Percentiles rank a stretch among this genome's conserved stretches.
These are phyloP conservation scores for Arge pagana DNA, from an alignment of 2,888 invertebrate genomes.

Conservation along the genomic window DNA sequence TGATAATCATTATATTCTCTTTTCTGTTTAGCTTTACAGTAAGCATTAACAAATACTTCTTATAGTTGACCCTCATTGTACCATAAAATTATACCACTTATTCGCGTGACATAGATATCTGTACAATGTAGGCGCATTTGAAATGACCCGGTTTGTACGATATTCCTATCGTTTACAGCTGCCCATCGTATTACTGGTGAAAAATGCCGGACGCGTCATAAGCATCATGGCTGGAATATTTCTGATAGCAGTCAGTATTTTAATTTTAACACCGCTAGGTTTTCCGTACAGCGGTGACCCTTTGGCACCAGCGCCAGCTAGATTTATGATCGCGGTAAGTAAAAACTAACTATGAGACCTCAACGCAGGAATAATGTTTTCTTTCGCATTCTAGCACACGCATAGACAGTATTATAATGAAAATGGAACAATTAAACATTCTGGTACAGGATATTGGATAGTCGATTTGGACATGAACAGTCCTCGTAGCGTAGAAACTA, in stretches of 20 bases:
- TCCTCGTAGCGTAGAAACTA: conserved; percentile 63
- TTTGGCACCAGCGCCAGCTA: conserved; percentile 69
- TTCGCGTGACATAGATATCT: not conserved
- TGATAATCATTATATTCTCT: conserved; percentile 58
- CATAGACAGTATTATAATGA: conserved; percentile 66
- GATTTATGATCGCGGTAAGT: conserved; percentile 75
- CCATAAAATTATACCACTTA: conserved; percentile 13
- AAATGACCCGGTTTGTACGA: too few relatives aligned
- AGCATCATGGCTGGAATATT: conserved; percentile 62
- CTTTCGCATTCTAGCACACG: conserved; percentile 61
- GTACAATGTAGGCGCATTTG: too few relatives aligned
- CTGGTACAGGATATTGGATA: conserved; percentile 70
- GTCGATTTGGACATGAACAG: conserved; percentile 78
- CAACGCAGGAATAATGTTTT: conserved; percentile 2
- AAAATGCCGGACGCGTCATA: conserved; percentile 61
- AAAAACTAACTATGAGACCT: conserved; percentile 7
- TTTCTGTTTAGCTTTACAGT: conserved; percentile 59
- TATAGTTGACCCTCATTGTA: too few relatives aligned
- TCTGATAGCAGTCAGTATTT: conserved; percentile 61
- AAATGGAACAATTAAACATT: conserved; percentile 58
- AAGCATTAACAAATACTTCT: conserved; percentile 31
- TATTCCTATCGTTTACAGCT: conserved; percentile 50
- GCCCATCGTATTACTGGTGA: conserved; percentile 57
- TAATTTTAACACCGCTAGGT: conserved; percentile 71
- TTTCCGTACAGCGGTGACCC: conserved; percentile 74